Evolutionary conservation across 1,140 invertebrate species (phyloP), one percentile per base, ranked within the genome.

Genomic region (Trichomalopsis sarcophagae): DNA sequence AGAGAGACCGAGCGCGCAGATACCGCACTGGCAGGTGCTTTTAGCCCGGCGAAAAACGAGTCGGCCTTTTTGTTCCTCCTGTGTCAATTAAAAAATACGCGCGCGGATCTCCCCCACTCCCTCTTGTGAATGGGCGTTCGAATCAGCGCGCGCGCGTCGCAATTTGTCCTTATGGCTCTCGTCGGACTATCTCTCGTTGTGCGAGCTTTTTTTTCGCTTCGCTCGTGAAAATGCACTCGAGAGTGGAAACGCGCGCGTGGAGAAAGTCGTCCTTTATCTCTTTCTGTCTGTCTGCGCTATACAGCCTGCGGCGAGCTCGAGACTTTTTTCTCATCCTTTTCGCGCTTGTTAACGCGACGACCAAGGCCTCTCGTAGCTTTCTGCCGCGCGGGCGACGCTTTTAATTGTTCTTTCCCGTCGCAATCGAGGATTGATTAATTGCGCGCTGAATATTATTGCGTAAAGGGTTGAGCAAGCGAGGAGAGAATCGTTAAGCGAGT

Each of bases 11-110:
- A 14, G 69, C 7, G 69, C 7, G 69, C 27, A 62, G 55, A 62
- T n/a, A 62, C 55, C 55, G 55, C 55, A 62, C 55, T 62, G 69
- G 27, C 69, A 73, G 69, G 55, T 62, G 30, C 69, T 73, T 27
- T 73, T 73, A 73, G 69, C 55, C 17, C 21, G 55, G 14, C 55
- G 55, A 62, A 62, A 62, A 62, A 62, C 69, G 69, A 73, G 69
- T 36, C 27, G 69, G 23, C n/a, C 23, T n/a, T 80, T 66, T 44
- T 68, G 17, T n/a, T 40, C 47, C 23, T 81, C 80, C 44, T 33
- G 10, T 73, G 44, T 82, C 81, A 82, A 82, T 82, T 82, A 82
- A 82, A 81, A 82, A 73, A 82, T 62, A 62, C 71, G 30, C 79
- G 33, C 66, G 44, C 33, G 0, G 69, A 36, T 73, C 27, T 73